Conservation (phyloP, 2,888 invertebrate species). For the Anarsia innoxiella region DNA sequence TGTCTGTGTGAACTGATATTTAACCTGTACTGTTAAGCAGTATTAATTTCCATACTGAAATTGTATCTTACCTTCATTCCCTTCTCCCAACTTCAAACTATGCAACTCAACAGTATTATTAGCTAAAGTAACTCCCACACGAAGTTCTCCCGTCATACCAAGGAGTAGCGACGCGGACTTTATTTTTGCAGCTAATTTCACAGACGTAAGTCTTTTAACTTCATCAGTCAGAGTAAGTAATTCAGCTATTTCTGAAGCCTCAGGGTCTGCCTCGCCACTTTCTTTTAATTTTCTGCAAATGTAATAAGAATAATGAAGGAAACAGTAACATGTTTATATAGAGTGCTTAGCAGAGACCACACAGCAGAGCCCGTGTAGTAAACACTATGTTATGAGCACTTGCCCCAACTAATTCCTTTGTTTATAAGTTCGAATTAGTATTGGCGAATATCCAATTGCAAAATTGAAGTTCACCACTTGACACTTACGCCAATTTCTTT, state of each 20-base stretch:
- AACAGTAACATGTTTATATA: too few species aligned
- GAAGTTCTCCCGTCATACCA: slow-evolving; percentile 82
- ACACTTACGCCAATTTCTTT: slow-evolving; percentile 72
- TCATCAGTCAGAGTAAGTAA: slow-evolving; percentile 80
- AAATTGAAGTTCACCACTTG: too few species aligned
- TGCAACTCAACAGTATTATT: slow-evolving; percentile 87
- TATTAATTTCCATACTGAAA: neutral
- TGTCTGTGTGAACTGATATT: too few species aligned
- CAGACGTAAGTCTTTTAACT: slow-evolving; percentile 79
- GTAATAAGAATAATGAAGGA: too few species aligned
- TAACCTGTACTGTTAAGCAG: too few species aligned
- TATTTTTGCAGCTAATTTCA: slow-evolving; percentile 80
- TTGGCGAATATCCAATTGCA: neutral
- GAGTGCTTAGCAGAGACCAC: too few species aligned
- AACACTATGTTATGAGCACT: too few species aligned
- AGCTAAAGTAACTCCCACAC: slow-evolving; percentile 78
- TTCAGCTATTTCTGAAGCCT: slow-evolving; percentile 42
- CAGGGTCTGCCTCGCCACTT: slow-evolving; percentile 42
- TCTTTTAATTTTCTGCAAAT: slow-evolving; percentile 54
- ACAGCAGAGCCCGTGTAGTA: too few species aligned
- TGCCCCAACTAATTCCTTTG: neutral
- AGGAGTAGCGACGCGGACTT: slow-evolving; percentile 82
- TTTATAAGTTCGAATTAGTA: neutral
- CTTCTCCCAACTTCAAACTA: slow-evolving; percentile 68
- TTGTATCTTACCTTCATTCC: slow-evolving; percentile 60